Evolutionary conservation across 2,113 vertebrate species (phyloP).

Genomic region (Prunella fulvescens): DNA sequence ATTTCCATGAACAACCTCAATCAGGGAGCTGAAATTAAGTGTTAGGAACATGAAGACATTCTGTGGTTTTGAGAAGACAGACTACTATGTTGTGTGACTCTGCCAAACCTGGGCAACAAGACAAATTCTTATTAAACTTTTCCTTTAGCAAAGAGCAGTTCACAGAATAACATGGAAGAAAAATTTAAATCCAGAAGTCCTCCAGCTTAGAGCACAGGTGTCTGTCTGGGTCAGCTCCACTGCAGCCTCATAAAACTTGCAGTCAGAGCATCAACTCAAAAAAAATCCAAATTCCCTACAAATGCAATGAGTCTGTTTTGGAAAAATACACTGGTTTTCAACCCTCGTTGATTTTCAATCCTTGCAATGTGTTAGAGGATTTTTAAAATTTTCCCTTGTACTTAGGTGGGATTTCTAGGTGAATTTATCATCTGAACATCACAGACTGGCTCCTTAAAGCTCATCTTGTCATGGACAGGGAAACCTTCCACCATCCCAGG

Average conservation of each 20-base stretch:
- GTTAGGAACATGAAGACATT: background rate
- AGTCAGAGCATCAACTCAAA: background rate
- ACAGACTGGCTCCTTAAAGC: background rate
- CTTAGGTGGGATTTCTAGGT: background rate
- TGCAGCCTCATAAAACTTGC: background rate
- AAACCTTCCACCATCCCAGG: fast-evolving
- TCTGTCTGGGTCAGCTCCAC: background rate
- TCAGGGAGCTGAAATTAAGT: constrained; percentile 18
- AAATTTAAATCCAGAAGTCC: background rate
- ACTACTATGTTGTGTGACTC: background rate
- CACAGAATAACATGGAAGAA: background rate
- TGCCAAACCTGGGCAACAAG: background rate
- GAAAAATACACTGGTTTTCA: background rate
- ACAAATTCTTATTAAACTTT: background rate
- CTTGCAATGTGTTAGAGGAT: background rate
- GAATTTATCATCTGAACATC: background rate
- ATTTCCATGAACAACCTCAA: constrained; percentile 50
- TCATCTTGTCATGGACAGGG: fast-evolving
- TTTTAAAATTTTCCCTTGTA: background rate
- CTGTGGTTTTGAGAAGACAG: background rate
- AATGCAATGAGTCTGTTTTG: background rate
- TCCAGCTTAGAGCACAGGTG: background rate
- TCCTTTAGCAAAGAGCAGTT: background rate
- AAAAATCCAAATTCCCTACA: fast-evolving
- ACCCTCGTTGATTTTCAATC: background rate